These are phyloP conservation scores for Drosophila elegans DNA, from an alignment of 1,140 invertebrate genomes.

Conservation along the genomic window DNA sequence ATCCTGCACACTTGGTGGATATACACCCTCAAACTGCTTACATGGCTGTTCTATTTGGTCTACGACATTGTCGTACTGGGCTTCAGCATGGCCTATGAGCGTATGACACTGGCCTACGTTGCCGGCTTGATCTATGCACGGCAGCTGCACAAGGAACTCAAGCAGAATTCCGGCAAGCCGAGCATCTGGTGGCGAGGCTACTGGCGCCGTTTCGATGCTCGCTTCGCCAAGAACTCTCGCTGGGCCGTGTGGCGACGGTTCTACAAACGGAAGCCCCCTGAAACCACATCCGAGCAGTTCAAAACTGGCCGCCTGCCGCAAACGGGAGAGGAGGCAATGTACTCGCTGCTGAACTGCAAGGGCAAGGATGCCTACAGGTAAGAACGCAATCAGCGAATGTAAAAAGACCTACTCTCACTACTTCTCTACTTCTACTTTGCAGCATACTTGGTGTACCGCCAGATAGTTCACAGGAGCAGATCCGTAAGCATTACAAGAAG, in stretches of 20 bases:
- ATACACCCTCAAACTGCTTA: slow-evolving; percentile 88
- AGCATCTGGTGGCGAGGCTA: slow-evolving; percentile 77
- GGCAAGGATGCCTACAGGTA: slow-evolving; percentile 97
- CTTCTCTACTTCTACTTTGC: slow-evolving; percentile 7
- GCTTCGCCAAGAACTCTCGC: slow-evolving; percentile 77
- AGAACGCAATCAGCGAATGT: background rate
- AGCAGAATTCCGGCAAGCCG: slow-evolving; percentile 81
- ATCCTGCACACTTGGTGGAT: slow-evolving; percentile 87
- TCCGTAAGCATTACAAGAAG: slow-evolving; percentile 96
- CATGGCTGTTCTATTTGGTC: slow-evolving; percentile 91
- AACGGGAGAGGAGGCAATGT: slow-evolving; percentile 97
- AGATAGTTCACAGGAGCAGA: slow-evolving; percentile 95
- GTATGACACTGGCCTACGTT: slow-evolving; percentile 62
- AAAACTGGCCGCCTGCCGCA: slow-evolving; percentile 89
- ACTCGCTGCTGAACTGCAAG: slow-evolving; percentile 94
- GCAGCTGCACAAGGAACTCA: slow-evolving; percentile 75
- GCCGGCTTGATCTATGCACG: slow-evolving; percentile 55
- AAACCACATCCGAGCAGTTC: slow-evolving; percentile 59
- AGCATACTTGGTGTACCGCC: slow-evolving; percentile 95
- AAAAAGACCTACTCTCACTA: background rate
- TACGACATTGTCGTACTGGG: slow-evolving; percentile 92
- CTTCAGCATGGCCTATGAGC: slow-evolving; percentile 89
- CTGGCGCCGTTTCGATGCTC: slow-evolving; percentile 77
- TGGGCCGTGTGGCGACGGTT: slow-evolving; percentile 82
- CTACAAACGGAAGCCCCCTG: slow-evolving; percentile 73